A percentile compares a stretch with the other conserved stretches of the same genome.
Conservation (phyloP, 2,888 invertebrate genomes). For the Coenonympha glycerion region DNA sequence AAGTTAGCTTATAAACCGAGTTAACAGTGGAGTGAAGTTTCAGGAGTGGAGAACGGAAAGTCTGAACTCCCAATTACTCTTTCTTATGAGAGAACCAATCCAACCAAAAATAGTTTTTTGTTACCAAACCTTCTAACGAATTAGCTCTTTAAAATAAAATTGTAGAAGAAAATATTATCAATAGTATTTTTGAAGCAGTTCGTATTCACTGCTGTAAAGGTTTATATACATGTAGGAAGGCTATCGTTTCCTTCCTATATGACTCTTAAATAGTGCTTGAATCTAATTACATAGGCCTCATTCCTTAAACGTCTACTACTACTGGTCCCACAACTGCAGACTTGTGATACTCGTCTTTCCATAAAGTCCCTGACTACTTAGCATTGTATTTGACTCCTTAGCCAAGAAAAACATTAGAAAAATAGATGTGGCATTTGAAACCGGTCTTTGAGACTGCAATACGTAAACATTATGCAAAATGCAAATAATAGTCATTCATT, state of each 20-base stretch:
- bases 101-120: no score
- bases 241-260: constrained; percentile 4
- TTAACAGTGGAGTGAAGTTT: no score
- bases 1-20: no score
- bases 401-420: constrained; percentile 5
- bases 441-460: not conserved
- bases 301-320: not conserved
- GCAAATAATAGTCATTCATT: not conserved
- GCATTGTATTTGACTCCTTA: not conserved
- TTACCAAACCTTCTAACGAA: no score
- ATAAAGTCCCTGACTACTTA: not conserved
- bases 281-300: constrained; percentile 6
- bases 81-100: no score
- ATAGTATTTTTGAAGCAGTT: not conserved
- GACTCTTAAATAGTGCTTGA: constrained; percentile 1
- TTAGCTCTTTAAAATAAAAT: no score
- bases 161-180: no score
- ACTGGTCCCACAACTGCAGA: not conserved
- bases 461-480: constrained; percentile 2
- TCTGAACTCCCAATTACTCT: no score
- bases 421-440: not conserved
- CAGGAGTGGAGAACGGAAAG: no score
- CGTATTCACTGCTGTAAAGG: not conserved
- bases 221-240: constrained; percentile 3
- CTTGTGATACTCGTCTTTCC: not conserved